Evolutionary conservation across 2,797 vertebrate species (phyloP).

Genomic region (Tragelaphus oryx): DNA sequence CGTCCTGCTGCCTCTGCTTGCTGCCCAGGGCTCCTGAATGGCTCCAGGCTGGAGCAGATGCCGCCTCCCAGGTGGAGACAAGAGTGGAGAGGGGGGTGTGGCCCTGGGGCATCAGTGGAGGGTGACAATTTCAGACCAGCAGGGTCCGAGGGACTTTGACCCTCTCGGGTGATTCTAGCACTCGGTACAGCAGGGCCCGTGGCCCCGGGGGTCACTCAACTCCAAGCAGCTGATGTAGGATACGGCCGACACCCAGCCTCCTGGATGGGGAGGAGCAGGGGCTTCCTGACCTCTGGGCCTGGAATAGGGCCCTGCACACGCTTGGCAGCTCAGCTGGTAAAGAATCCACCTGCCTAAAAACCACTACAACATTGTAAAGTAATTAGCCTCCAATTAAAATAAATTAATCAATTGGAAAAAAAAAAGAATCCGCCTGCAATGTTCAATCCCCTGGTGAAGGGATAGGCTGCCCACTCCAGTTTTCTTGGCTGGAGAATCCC

Average conservation of each 20-base stretch:
- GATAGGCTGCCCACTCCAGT: neutral
- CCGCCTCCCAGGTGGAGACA: neutral
- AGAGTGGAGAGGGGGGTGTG: neutral
- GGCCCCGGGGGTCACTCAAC: neutral
- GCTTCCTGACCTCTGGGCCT: neutral
- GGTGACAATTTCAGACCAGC: neutral
- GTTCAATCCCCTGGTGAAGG: neutral
- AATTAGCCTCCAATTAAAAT: neutral
- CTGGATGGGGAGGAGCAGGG: too few relatives aligned
- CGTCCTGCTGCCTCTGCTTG: too few relatives aligned
- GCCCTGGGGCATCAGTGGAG: too few relatives aligned
- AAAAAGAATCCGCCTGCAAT: neutral
- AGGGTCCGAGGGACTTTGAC: neutral
- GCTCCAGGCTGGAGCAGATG: neutral
- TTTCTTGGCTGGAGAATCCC: neutral
- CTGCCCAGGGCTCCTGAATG: accelerated
- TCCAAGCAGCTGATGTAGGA: neutral
- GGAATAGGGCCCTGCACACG: too few relatives aligned
- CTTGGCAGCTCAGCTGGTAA: neutral
- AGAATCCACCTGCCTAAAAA: neutral
- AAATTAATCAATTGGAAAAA: neutral
- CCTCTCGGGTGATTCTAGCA: neutral
- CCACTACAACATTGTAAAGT: neutral
- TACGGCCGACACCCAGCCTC: accelerated
- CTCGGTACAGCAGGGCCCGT: neutral